A percentile compares a stretch with the other conserved stretches of the same genome.
Conservation (phyloP, 2,113 vertebrate genomes). For the Paedocypris sp. region DNA sequence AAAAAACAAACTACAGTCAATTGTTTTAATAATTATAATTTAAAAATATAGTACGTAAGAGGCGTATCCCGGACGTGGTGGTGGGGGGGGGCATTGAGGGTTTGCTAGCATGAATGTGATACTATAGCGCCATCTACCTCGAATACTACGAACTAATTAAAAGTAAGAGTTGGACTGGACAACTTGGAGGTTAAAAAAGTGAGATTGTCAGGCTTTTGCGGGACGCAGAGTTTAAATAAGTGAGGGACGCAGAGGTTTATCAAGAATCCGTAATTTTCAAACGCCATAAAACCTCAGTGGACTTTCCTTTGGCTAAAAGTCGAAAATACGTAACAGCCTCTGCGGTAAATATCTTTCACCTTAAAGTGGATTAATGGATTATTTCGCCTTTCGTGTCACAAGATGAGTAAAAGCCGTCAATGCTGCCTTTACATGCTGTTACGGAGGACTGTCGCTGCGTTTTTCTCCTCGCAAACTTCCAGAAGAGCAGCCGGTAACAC, state of each 20-base stretch:
- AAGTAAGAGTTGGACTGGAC: neutral
- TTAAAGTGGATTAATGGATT: conserved; percentile 15
- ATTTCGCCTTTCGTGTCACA: neutral
- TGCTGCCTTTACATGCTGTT: neutral
- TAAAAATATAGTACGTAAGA: no score
- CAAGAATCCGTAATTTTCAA: neutral
- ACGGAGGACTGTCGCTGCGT: neutral
- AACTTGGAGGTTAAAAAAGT: neutral
- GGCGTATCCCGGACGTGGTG: no score
- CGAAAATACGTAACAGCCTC: neutral
- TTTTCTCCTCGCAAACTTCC: neutral
- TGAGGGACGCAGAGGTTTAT: neutral
- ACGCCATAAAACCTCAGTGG: neutral
- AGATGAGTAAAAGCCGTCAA: neutral
- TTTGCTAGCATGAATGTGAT: no score
- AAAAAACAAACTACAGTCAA: no score
- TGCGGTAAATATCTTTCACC: neutral
- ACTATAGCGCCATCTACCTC: conserved; percentile 6
- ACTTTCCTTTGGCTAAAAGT: neutral
- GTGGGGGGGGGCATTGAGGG: no score
- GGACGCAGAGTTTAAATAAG: neutral
- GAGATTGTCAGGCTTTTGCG: no score
- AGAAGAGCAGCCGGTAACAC: neutral
- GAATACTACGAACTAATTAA: neutral
- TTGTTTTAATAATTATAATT: no score